These are phyloP conservation scores for Lordiphosa stackelbergi DNA, from an alignment of 1,140 invertebrate genomes.

Conservation along the genomic window DNA sequence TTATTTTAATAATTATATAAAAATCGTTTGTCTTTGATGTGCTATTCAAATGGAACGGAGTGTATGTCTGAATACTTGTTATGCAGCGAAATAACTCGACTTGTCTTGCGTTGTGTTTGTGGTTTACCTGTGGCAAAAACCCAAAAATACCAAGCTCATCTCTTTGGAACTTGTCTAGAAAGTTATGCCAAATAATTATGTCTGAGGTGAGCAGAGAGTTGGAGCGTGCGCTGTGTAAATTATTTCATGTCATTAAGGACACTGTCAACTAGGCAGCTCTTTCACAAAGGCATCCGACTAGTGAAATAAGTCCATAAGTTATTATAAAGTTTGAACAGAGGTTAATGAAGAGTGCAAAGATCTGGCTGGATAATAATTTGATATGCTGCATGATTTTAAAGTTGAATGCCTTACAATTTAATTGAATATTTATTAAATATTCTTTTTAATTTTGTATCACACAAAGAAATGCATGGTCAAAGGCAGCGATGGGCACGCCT, in stretches of 20 bases:
- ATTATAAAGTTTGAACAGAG: constrained; percentile 44
- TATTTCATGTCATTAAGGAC: constrained; percentile 54
- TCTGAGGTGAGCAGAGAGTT: not conserved
- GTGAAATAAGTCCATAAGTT: constrained; percentile 46
- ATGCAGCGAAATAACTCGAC: constrained; percentile 4
- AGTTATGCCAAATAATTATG: constrained; percentile 27
- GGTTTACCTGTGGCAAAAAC: constrained; percentile 10
- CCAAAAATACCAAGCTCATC: constrained; percentile 21
- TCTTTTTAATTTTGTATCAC: no score
- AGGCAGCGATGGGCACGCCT: no score
- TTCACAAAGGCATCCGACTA: constrained; percentile 31
- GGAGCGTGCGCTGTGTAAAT: constrained; percentile 28
- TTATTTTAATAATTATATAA: no score
- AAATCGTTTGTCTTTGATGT: no score
- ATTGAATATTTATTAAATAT: not conserved
- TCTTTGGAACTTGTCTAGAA: constrained; percentile 18
- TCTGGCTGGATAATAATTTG: not conserved
- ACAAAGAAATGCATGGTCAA: no score
- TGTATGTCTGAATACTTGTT: not conserved
- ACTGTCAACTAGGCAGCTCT: constrained; percentile 40
- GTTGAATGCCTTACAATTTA: constrained; percentile 1
- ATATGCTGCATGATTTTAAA: constrained; percentile 22
- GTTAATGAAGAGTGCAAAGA: constrained; percentile 39
- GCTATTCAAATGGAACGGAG: no score
- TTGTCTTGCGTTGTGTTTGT: not conserved